Evolutionary conservation across 2,888 invertebrate species (phyloP).

Genomic region (Cheiracanthium punctorium): DNA sequence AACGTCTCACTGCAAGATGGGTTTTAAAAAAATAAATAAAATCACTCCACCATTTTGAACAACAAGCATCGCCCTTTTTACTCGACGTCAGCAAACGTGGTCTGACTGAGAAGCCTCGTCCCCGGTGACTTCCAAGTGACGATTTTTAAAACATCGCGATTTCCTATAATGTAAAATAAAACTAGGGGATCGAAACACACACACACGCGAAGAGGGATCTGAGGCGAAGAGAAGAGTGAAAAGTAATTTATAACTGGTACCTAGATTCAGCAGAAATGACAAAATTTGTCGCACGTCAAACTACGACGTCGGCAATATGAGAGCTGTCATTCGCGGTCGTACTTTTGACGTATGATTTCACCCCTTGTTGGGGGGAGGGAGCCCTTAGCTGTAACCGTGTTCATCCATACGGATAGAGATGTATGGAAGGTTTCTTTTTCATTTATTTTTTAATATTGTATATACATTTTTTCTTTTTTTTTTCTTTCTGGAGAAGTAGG

Average conservation of each 20-base stretch:
- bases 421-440: background rate
- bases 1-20: too few species aligned
- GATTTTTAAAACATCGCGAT: slow-evolving; percentile 2
- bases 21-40: too few species aligned
- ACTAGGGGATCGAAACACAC: background rate
- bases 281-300: slow-evolving; percentile 41
- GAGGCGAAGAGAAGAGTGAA: background rate
- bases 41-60: too few species aligned
- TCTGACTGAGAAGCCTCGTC: too few species aligned
- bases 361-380: slow-evolving; percentile 12
- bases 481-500: background rate
- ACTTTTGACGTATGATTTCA: slow-evolving; percentile 62
- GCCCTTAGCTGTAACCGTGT: background rate
- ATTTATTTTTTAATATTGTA: too few species aligned
- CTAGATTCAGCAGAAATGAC: slow-evolving; percentile 58
- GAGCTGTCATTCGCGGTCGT: slow-evolving; percentile 53
- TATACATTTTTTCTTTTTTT: background rate
- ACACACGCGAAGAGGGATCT: background rate
- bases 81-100: too few species aligned
- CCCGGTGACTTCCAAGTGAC: background rate
- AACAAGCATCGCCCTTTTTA: too few species aligned
- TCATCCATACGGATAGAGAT: slow-evolving; percentile 6
- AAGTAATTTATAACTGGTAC: slow-evolving; percentile 20
- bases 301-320: slow-evolving; percentile 52
- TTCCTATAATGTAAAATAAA: slow-evolving; percentile 1